These are phyloP conservation scores for Nomada fucata DNA, from an alignment of 2,888 invertebrate species.

Conservation along the genomic window DNA sequence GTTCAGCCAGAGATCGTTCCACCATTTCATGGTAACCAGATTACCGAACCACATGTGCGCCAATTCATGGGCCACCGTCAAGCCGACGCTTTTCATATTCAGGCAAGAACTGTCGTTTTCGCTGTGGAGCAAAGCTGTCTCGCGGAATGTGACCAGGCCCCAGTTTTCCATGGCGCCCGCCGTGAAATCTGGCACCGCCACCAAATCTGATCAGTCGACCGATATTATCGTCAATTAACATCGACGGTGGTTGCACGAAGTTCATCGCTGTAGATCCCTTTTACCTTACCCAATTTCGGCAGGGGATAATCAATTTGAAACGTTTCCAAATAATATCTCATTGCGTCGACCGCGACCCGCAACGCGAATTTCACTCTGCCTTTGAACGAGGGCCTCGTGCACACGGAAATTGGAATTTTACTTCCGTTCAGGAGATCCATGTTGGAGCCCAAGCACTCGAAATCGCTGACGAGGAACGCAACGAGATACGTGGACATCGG, in stretches of 20 bases:
- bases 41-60: slow-evolving; percentile 65
- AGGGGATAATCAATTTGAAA: slow-evolving; percentile 49
- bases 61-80: slow-evolving; percentile 57
- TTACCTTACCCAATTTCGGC: slow-evolving; percentile 45
- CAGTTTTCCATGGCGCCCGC: slow-evolving; percentile 62
- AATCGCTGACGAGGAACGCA: slow-evolving; percentile 70
- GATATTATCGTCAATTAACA: background rate
- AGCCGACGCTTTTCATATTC: slow-evolving; percentile 85
- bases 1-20: slow-evolving; percentile 62
- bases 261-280: background rate
- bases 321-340: slow-evolving; percentile 38
- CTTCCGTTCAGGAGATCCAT: slow-evolving; percentile 60
- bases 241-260: no score
- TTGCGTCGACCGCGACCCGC: slow-evolving; percentile 17
- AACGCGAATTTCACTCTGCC: slow-evolving; percentile 41
- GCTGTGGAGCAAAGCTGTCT: slow-evolving; percentile 66
- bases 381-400: slow-evolving; percentile 40
- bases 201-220: slow-evolving; percentile 34
- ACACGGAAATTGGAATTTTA: slow-evolving; percentile 39
- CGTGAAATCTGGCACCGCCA: slow-evolving; percentile 52
- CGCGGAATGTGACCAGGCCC: slow-evolving; percentile 57
- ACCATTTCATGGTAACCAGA: slow-evolving; percentile 62
- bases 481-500: slow-evolving; percentile 72
- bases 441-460: slow-evolving; percentile 60
- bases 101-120: slow-evolving; percentile 85